A percentile compares a stretch with the other conserved stretches of the same genome.
phyloP scores from a whole-genome alignment of 2,888 invertebrate species.

The Drosophila falleni region DNA sequence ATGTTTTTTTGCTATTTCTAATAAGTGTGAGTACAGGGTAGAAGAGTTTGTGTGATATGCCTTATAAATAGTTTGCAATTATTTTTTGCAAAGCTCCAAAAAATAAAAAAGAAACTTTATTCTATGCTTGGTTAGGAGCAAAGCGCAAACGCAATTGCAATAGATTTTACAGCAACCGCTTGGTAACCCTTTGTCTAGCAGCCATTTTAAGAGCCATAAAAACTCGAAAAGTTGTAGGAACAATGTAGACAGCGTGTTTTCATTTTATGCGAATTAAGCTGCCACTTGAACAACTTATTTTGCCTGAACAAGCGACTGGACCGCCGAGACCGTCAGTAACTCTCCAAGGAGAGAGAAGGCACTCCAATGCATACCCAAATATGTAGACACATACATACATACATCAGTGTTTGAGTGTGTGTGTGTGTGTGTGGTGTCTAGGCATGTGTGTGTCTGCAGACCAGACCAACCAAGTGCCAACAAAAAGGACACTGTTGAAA shows the following conservation, averaged over 20 bases:
- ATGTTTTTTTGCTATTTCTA: background rate
- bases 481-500: slow-evolving; percentile 45
- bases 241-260: slow-evolving; percentile 85
- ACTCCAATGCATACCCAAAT: slow-evolving; percentile 29
- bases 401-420: slow-evolving; percentile 3
- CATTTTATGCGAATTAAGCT: slow-evolving; percentile 85
- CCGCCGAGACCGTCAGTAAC: slow-evolving; percentile 55
- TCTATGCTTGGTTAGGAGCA: slow-evolving; percentile 20
- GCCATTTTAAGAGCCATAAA: slow-evolving; percentile 82
- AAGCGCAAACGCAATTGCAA: slow-evolving; percentile 48
- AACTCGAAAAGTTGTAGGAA: slow-evolving; percentile 84
- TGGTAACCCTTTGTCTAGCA: slow-evolving; percentile 78
- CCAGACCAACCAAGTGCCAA: slow-evolving; percentile 16
- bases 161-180: slow-evolving; percentile 66
- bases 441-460: slow-evolving; percentile 45
- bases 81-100: slow-evolving; percentile 43
- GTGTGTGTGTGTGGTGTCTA: slow-evolving; percentile 21
- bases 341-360: slow-evolving; percentile 48
- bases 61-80: slow-evolving; percentile 49
- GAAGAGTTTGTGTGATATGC: slow-evolving; percentile 14
- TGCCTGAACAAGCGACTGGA: slow-evolving; percentile 65
- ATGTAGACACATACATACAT: slow-evolving; percentile 8
- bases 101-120: slow-evolving; percentile 19
- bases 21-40: slow-evolving; percentile 3
- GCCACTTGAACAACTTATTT: slow-evolving; percentile 83